Conservation (phyloP, 1,140 invertebrate species). For the Aphis gossypii region DNA sequence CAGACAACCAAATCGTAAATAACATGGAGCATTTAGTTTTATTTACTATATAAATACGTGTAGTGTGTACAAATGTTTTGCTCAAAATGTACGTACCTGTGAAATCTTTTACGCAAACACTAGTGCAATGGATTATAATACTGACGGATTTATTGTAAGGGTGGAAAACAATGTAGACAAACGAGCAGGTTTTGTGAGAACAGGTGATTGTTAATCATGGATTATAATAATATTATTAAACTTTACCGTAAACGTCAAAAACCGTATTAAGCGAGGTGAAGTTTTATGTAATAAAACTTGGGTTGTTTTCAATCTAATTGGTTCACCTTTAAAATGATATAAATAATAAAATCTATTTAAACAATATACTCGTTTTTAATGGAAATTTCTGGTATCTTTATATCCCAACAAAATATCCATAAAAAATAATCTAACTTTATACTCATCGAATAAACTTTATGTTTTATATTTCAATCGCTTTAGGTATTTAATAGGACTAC, state of each 20-base stretch:
- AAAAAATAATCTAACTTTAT: neutral
- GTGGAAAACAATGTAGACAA: neutral
- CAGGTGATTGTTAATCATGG: neutral
- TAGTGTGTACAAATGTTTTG: neutral
- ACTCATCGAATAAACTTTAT: neutral
- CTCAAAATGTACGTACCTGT: neutral
- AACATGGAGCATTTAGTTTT: neutral
- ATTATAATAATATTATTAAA: neutral
- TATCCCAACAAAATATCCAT: neutral
- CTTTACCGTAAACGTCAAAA: neutral
- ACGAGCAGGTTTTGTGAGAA: neutral
- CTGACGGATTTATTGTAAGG: neutral
- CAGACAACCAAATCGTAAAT: neutral
- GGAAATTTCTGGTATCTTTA: neutral
- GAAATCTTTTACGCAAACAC: neutral
- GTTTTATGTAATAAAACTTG: neutral
- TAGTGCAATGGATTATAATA: neutral
- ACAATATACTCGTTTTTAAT: neutral
- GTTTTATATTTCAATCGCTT: neutral
- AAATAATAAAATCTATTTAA: neutral
- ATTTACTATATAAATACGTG: neutral
- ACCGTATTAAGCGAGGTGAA: neutral
- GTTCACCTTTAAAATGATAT: neutral
- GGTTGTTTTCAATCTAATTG: neutral
- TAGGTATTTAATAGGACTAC: neutral